Percentiles rank a stretch among this genome's conserved stretches.
phyloP scores from a whole-genome alignment of 2,888 invertebrate genomes.

The Mimas tiliae region DNA sequence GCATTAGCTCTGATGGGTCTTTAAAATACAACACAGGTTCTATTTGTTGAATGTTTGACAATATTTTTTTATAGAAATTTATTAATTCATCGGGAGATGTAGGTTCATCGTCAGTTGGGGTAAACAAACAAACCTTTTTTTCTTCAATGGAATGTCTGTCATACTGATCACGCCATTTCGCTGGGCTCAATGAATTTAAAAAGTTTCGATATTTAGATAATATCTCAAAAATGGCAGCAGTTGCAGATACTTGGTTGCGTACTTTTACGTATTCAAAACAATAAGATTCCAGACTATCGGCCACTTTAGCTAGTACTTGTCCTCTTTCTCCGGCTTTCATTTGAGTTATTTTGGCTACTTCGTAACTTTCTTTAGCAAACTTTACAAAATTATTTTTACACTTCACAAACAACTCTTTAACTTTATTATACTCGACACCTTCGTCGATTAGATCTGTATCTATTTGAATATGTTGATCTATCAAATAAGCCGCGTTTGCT shows the following conservation, averaged over 20 bases:
- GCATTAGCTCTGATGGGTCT: conserved; percentile 41
- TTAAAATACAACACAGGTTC: conserved; percentile 42
- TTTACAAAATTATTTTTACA: conserved; percentile 40
- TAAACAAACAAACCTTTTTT: not conserved
- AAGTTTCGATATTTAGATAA: conserved; percentile 45
- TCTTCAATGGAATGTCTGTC: conserved; percentile 26
- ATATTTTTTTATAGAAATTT: conserved; percentile 32
- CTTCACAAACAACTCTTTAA: conserved; percentile 32
- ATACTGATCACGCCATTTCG: conserved; percentile 39
- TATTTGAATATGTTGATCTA: conserved; percentile 47
- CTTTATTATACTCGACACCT: conserved; percentile 37
- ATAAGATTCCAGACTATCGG: conserved; percentile 40
- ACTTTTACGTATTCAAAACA: conserved; percentile 43
- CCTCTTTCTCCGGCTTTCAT: conserved; percentile 36
- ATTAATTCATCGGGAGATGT: conserved; percentile 28
- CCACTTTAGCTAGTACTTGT: conserved; percentile 32
- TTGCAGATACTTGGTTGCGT: conserved; percentile 42
- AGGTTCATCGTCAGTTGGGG: conserved; percentile 22
- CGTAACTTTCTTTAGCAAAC: conserved; percentile 44
- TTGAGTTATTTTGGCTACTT: conserved; percentile 40
- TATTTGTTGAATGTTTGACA: conserved; percentile 29
- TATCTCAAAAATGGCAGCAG: conserved; percentile 42
- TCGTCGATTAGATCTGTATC: conserved; percentile 38
- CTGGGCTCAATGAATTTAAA: conserved; percentile 43
- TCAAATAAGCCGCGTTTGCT: conserved; percentile 47